phyloP scores from a whole-genome alignment of 2,113 vertebrate genomes.

The Ariopsis seemanni region DNA sequence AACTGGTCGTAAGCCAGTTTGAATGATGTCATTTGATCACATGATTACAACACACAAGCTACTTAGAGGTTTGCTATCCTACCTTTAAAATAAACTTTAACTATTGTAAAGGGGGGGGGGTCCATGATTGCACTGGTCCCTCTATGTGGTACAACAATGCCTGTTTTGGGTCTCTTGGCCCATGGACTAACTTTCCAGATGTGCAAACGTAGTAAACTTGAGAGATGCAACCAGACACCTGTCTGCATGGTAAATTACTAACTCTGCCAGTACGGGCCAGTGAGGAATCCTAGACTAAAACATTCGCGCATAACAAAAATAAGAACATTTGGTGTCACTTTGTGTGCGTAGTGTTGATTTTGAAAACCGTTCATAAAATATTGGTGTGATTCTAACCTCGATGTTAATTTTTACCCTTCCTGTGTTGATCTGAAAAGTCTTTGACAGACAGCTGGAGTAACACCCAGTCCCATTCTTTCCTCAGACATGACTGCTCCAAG shows the following conservation, averaged over 20 bases:
- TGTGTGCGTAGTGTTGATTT: not conserved
- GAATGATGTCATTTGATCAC: too few species aligned
- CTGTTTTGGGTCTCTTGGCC: too few species aligned
- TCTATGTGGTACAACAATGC: too few species aligned
- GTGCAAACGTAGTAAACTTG: not conserved
- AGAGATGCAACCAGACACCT: not conserved
- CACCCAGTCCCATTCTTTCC: constrained; percentile 9
- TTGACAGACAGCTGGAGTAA: not conserved
- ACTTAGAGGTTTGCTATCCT: too few species aligned
- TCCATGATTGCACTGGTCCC: too few species aligned
- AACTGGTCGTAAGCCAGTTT: too few species aligned
- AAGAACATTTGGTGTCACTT: not conserved
- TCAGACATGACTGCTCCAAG: constrained; percentile 85
- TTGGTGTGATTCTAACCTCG: not conserved
- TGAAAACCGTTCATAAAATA: not conserved
- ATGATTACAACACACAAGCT: too few species aligned
- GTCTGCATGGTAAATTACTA: constrained; percentile 9
- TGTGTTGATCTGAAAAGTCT: not conserved
- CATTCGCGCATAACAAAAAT: not conserved
- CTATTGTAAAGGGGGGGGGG: too few species aligned
- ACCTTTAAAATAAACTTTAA: too few species aligned
- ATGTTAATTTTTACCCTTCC: not conserved
- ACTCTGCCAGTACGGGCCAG: not conserved
- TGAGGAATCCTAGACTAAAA: not conserved
- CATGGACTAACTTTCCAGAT: not conserved